Base-by-base conservation (phyloP, 2,888 invertebrate genomes). In the Scrobipalpa atriplicella region DNA sequence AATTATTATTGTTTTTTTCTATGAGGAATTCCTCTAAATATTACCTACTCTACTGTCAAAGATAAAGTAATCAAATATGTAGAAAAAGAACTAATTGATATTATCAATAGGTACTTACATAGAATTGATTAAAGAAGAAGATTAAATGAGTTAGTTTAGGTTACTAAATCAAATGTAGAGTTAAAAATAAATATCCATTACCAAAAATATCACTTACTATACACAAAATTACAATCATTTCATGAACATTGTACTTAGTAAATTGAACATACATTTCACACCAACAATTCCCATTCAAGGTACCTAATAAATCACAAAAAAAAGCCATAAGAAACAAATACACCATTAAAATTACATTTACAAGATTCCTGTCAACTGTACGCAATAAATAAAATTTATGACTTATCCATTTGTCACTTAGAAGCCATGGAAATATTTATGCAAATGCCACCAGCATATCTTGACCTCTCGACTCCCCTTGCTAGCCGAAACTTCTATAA, bases 331-430 rank as follows among this genome's bases (percentile, higher is more conserved):
- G 58, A 47, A 62, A 36, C 63, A 63, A 51, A 63, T 73, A 71
- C 64, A 63, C 81, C 81, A 84, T 84, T 83, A 84, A 80, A 84
- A 80, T 70, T 71, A 75, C 79, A 84, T 84, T 84, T 81, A 81
- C 79, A 76, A 79, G 65, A 67, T 69, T 74, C 21, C 73, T 81
- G 83, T 82, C 82, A 84, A 78, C 77, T 73, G 56, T 69, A 76
- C 75, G 77, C 78, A 78, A 83, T 77, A 81, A 82, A 83, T 81
- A 78, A 78, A 83, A 74, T 77, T 83, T 78, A 79, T 77, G 72
- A 75, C 73, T 67, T 66, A 73, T 65, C 78, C 74, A 82, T 83
- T 80, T 78, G 77, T 81, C 83, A 82, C 78, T 77, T 73, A 72
- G 67, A 78, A 73, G 64, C 78, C 80, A 83, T 80, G 85, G 81